These are phyloP conservation scores for Saturnia japonica DNA, from an alignment of 2,888 invertebrate genomes.

Conservation along the genomic window DNA sequence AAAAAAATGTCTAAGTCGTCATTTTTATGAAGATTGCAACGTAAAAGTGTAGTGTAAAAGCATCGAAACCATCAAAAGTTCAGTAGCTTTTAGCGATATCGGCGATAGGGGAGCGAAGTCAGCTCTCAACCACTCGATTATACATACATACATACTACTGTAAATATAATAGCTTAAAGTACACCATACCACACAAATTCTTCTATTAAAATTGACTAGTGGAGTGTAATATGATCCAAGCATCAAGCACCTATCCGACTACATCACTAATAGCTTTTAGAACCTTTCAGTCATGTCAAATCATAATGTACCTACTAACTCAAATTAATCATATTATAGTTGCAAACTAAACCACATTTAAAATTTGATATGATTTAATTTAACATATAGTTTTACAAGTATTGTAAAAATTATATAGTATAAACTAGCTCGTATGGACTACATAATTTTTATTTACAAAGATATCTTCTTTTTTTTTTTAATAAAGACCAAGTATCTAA, in stretches of 20 bases:
- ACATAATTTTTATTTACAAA: too few species aligned
- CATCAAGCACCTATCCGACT: background rate
- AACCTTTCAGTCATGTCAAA: background rate
- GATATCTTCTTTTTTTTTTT: too few species aligned
- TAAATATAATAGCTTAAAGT: conserved; percentile 13
- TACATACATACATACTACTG: background rate
- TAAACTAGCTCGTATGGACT: too few species aligned
- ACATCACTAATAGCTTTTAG: background rate
- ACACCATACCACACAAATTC: background rate
- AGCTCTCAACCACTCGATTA: conserved; percentile 14
- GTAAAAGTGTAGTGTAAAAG: conserved; percentile 45
- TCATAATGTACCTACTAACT: background rate
- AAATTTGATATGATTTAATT: too few species aligned
- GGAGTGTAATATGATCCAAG: background rate
- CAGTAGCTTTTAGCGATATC: conserved; percentile 45
- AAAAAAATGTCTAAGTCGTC: background rate
- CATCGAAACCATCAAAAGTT: conserved; percentile 49
- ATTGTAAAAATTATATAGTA: too few species aligned
- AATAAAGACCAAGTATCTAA: too few species aligned
- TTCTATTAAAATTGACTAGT: background rate
- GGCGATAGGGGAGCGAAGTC: conserved; percentile 22
- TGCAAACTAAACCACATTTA: too few species aligned
- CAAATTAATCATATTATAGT: too few species aligned
- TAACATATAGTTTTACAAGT: too few species aligned
- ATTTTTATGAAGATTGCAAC: conserved; percentile 9